Evolutionary conservation across 2,113 vertebrate genomes (phyloP).

Genomic region (Pyrgilauda ruficollis): DNA sequence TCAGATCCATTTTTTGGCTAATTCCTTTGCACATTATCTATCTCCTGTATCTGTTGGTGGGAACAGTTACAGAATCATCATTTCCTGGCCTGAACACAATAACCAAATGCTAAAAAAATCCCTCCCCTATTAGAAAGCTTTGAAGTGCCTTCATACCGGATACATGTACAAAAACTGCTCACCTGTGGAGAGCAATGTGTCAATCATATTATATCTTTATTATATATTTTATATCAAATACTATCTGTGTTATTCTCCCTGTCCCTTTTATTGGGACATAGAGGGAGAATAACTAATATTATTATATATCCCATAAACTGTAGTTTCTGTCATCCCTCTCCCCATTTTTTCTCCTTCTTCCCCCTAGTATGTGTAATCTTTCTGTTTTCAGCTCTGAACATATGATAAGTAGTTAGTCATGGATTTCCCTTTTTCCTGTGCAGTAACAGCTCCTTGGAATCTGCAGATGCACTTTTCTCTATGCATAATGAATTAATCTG

Average conservation of each 20-base stretch:
- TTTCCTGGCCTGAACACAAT: neutral
- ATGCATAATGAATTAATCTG: neutral
- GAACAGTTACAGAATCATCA: neutral
- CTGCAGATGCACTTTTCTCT: neutral
- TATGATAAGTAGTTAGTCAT: neutral
- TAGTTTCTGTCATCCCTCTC: neutral
- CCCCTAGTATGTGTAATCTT: fast-evolving
- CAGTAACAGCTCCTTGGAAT: neutral
- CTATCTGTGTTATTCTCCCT: neutral
- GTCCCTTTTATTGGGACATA: neutral
- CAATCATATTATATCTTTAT: neutral
- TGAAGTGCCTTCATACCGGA: neutral
- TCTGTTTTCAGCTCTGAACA: neutral
- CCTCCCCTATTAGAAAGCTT: neutral
- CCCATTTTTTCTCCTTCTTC: neutral
- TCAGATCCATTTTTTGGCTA: neutral
- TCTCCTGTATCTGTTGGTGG: neutral
- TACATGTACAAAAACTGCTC: neutral
- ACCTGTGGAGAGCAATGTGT: neutral
- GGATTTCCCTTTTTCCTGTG: neutral
- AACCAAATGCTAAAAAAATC: neutral
- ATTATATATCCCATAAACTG: neutral
- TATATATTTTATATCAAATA: neutral
- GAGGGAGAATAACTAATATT: neutral
- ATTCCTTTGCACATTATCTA: neutral